Conservation (phyloP, 2,797 vertebrate species). For the Halcyon badia region DNA sequence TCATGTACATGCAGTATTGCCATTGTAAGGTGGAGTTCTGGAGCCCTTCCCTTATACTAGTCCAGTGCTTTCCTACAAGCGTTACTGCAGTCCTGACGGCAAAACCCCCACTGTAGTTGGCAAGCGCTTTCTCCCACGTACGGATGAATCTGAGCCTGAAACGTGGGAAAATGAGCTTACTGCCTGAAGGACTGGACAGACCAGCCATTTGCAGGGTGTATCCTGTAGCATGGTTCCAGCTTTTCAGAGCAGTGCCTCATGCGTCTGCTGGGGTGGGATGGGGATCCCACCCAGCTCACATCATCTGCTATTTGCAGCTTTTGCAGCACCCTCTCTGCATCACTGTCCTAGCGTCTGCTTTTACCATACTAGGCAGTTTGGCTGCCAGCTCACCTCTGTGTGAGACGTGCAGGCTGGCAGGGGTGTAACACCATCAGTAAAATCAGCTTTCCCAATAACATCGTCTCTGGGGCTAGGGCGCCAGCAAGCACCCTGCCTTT, state of each 20-base stretch:
- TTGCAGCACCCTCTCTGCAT: not conserved
- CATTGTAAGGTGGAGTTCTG: not conserved
- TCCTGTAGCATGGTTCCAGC: not conserved
- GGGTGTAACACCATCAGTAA: not conserved
- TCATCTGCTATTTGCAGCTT: not conserved
- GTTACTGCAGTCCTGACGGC: not conserved
- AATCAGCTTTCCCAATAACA: not conserved
- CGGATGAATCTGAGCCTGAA: not conserved
- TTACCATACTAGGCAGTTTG: not conserved
- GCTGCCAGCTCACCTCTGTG: not conserved
- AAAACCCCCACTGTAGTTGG: not conserved
- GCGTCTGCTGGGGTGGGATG: not conserved
- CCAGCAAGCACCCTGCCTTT: not conserved
- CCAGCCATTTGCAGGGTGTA: not conserved
- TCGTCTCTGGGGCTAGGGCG: not conserved
- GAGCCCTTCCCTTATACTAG: fast-evolving
- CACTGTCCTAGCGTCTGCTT: not conserved
- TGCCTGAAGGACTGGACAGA: not conserved
- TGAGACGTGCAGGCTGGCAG: not conserved
- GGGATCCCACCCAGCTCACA: not conserved
- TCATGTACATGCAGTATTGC: too few relatives aligned
- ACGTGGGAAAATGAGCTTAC: not conserved
- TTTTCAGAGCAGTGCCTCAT: not conserved
- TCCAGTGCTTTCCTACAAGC: not conserved
- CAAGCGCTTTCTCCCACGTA: not conserved